Base-by-base conservation (phyloP, 2,113 vertebrate genomes). In the Sinocyclocheilus maitianheensis region DNA sequence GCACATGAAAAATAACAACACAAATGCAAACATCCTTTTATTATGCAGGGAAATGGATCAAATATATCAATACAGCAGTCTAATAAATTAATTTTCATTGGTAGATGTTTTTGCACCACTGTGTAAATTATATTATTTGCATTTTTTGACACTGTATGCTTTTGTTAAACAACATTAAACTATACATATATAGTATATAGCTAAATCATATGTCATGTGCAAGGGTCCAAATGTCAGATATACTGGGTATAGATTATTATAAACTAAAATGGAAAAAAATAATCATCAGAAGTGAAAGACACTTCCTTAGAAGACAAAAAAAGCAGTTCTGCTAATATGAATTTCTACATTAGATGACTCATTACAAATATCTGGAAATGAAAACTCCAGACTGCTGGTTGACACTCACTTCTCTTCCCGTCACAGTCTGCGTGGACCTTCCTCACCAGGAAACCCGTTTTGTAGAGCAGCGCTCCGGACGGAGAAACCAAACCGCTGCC, bases 391-490 rank as follows among this genome's bases (percentile, higher is more conserved):
- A 7, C 46, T 13, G 11, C 46, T 48, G 46, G 11, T 48, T 48
- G 46, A 48, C 46, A 83, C 86, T 6, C 83, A 99, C 98, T 99
- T 95, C 98, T 98, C 94, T 98, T 97, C 91, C 98, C 98, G 89
- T 99, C 98, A 0, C 96, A 95, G 92, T 99, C 98, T 0, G 98
- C 98, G 0, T 99, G 98, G 89, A 97, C 96, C 92, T 99, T 99
- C 88, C 98, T 97, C 85, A 99, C 97, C 93, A 99, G 94, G 89
- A 97, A 95, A 4, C 98, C 97, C 0, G 97, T 96, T 90, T 98
- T 99, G 94, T 99, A 98, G 26, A 97, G 96, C 20, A 96, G 92
- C 0, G 95, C 94, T 71, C 96, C 96, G 0, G 97, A 93, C 1
- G 97, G 95, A 0, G 96, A 95, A 34, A 95, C 94, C 90, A 96